Percentiles rank a stretch among this genome's conserved stretches.
These are phyloP conservation scores for Drosophila kurseongensis DNA, from an alignment of 1,140 invertebrate genomes.

Conservation along the genomic window DNA sequence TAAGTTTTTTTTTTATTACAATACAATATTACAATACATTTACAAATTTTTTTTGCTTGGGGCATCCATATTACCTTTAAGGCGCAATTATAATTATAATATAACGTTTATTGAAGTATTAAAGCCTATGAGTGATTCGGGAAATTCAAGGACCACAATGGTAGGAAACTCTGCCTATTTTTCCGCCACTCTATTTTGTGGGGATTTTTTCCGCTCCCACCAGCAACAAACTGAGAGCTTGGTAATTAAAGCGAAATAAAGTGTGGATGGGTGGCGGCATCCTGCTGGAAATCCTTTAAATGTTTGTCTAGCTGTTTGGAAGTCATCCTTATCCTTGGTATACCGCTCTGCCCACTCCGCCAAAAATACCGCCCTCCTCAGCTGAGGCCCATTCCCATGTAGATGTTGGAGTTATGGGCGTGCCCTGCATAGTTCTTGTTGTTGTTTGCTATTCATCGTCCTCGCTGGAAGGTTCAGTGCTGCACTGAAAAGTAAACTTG, in stretches of 20 bases:
- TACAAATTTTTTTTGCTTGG: no score
- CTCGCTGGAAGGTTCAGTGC: conserved; percentile 17
- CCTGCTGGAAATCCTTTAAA: conserved; percentile 58
- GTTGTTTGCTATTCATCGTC: conserved; percentile 60
- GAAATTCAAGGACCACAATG: conserved; percentile 5
- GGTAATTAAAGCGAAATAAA: conserved; percentile 66
- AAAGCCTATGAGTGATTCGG: not conserved
- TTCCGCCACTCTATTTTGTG: not conserved
- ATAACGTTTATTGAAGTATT: conserved; percentile 13
- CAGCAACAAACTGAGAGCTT: conserved; percentile 30
- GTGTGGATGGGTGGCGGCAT: conserved; percentile 49
- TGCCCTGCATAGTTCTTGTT: conserved; percentile 59
- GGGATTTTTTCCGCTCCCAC: conserved; percentile 7
- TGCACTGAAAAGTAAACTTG: not conserved
- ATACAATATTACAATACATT: no score
- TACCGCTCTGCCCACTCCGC: not conserved
- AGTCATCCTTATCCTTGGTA: conserved; percentile 48
- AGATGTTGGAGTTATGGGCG: conserved; percentile 63
- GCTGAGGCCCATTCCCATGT: conserved; percentile 38
- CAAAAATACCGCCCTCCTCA: not conserved
- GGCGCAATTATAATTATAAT: conserved; percentile 22
- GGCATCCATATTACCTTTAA: not conserved
- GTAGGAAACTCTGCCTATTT: conserved; percentile 2
- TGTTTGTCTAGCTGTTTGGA: conserved; percentile 61
- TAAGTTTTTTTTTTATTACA: no score